A percentile compares a stretch with the other conserved stretches of the same genome.
These are phyloP conservation scores for Pocota personata DNA, from an alignment of 2,888 invertebrate species.

Conservation along the genomic window DNA sequence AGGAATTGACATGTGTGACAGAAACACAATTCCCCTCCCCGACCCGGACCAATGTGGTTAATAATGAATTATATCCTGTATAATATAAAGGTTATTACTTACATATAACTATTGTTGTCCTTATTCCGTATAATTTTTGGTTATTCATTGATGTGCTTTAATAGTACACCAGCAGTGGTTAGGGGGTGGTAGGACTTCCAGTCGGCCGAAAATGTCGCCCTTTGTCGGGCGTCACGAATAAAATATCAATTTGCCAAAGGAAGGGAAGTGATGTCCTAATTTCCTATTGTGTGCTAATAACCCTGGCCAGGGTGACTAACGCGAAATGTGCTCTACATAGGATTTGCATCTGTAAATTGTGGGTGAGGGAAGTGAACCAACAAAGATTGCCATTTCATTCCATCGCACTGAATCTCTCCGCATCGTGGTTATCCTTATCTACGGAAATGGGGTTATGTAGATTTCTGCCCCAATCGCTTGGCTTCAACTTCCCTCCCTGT, in stretches of 20 bases:
- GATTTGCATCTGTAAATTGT: slow-evolving; percentile 9
- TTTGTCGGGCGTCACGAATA: slow-evolving; percentile 35
- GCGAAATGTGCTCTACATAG: neutral
- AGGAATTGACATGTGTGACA: slow-evolving; percentile 19
- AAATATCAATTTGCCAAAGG: slow-evolving; percentile 53
- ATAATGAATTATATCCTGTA: slow-evolving; percentile 54
- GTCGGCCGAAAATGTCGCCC: neutral
- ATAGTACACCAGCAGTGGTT: neutral
- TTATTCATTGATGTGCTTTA: slow-evolving; percentile 27
- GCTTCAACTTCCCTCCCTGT: neutral
- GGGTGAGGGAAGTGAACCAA: neutral
- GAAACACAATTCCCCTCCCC: neutral
- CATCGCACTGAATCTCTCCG: neutral
- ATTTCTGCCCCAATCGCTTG: slow-evolving; percentile 21
- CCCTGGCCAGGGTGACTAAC: slow-evolving; percentile 7
- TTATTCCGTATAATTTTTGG: slow-evolving; percentile 18
- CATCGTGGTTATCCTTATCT: slow-evolving; percentile 46
- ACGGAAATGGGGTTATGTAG: slow-evolving; percentile 50
- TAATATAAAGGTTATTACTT: slow-evolving; percentile 43
- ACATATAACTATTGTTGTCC: slow-evolving; percentile 16
- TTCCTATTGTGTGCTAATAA: slow-evolving; percentile 52
- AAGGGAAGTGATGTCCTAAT: slow-evolving; percentile 34
- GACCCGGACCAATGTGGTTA: slow-evolving; percentile 26
- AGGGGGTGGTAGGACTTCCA: neutral
- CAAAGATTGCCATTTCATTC: slow-evolving; percentile 27